Percentiles rank a stretch among this genome's conserved stretches.
Conservation (phyloP, 2,888 invertebrate species). For the Lochmaea crataegi region DNA sequence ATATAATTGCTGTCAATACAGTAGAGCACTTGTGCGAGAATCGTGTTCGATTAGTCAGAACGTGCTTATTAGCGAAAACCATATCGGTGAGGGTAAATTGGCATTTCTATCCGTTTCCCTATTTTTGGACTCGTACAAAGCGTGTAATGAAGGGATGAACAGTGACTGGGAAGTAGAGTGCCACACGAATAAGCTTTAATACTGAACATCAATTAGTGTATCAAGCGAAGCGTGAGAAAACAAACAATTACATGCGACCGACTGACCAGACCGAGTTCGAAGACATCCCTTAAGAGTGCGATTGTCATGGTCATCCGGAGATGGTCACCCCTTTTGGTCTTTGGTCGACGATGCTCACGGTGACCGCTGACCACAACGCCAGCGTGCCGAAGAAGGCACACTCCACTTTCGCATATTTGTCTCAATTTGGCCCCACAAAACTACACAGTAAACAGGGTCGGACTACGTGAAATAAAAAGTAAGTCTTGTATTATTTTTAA, state of each 20-base stretch:
- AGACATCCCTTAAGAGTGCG: conserved; percentile 62
- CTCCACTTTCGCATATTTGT: conserved; percentile 55
- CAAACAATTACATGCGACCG: conserved; percentile 65
- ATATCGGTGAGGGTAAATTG: conserved; percentile 61
- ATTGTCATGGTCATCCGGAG: conserved; percentile 63
- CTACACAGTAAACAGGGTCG: background rate
- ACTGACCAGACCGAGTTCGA: conserved; percentile 51
- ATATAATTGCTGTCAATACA: conserved; percentile 56
- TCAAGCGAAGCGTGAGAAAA: conserved; percentile 65
- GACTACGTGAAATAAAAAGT: conserved; percentile 52
- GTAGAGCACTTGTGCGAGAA: conserved; percentile 45
- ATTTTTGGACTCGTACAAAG: conserved; percentile 59
- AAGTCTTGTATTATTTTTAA: background rate
- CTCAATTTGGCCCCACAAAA: conserved; percentile 57
- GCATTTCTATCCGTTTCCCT: conserved; percentile 55
- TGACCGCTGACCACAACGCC: conserved; percentile 36
- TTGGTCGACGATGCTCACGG: conserved; percentile 43
- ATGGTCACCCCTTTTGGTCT: conserved; percentile 49
- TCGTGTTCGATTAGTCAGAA: conserved; percentile 52
- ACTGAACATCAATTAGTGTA: conserved; percentile 66
- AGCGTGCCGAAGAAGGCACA: conserved; percentile 26
- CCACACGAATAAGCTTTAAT: conserved; percentile 64
- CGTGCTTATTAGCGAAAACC: conserved; percentile 60
- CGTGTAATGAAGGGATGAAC: conserved; percentile 59
- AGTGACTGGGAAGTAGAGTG: conserved; percentile 55